A percentile compares a stretch with the other conserved stretches of the same genome.
phyloP scores from a whole-genome alignment of 2,888 invertebrate genomes.

The Acrobasis repandana region DNA sequence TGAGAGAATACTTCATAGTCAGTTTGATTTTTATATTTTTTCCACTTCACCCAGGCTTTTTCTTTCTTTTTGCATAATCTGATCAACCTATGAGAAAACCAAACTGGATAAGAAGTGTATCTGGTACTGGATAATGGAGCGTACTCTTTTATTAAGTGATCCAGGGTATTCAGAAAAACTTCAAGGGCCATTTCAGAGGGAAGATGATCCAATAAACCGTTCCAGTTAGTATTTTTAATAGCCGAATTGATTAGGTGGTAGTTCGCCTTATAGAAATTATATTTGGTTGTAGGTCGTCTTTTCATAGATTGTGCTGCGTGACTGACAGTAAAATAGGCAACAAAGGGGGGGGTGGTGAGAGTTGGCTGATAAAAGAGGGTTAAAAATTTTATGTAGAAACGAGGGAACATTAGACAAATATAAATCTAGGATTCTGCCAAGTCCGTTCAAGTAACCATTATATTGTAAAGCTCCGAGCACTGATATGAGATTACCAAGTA shows the following conservation, averaged over 20 bases:
- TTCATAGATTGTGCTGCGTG: neutral
- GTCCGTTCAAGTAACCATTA: neutral
- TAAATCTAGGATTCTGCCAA: neutral
- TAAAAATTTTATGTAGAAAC: neutral
- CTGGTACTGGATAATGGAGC: neutral
- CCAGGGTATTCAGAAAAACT: neutral
- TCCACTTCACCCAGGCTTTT: neutral
- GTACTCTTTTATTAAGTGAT: neutral
- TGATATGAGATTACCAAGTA: neutral
- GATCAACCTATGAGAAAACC: neutral
- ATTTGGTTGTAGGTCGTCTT: neutral
- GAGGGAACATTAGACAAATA: neutral
- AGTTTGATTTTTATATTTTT: neutral
- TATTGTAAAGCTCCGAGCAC: neutral
- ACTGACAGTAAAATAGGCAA: neutral
- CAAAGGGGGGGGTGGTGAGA: neutral
- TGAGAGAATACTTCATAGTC: neutral
- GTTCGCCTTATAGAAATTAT: neutral
- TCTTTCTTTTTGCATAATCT: neutral
- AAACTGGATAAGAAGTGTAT: neutral
- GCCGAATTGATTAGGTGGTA: neutral
- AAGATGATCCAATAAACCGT: neutral
- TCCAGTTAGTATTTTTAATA: neutral
- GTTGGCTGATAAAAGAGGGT: neutral
- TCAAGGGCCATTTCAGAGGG: neutral